Base-by-base conservation (phyloP, 2,888 invertebrate species). In the Mongoloraphidia duomilia region DNA sequence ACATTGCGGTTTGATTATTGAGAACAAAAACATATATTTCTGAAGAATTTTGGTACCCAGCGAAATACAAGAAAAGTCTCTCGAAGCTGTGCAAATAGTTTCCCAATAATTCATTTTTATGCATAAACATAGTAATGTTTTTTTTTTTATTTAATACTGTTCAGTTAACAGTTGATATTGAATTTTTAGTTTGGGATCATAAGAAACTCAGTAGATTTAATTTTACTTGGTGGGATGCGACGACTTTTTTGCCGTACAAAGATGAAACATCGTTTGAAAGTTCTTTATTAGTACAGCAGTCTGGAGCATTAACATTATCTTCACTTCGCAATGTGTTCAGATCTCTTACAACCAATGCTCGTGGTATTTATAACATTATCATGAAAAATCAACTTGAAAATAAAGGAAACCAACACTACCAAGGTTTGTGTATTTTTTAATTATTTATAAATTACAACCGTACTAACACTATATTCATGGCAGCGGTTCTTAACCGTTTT, bases 201-300 rank as follows among this genome's bases (percentile, higher is more conserved):
- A 77, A 79, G 6, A 89, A 87, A 61, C 68, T 87, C 33, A 84
- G 86, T 58, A 80, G 84, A 59, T 91, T 84, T 58, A 90, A 88
- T 61, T 95, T 91, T 68, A 78, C 85, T 3, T 94, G 92, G 90
- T 87, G 85, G 77, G 91, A 95, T 63, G 81, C 81, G 3, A 91
- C 93, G 0, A 89, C 91, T 0, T 86, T 86, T 66, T 63, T 80
- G 52, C 82, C 88, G 0, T 96, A 96, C 62, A 69, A 71, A 0
- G 82, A 85, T 56, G 95, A 95, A 68, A 89, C 87, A 0, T 82
- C 84, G 0, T 89, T 79, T 58, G 89, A 93, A 65, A 86, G 83
- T 62, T 90, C 89, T 0, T 68, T 92, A 54, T 72, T 92, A 69
- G 80, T 88, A 0, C 84, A 88, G 58, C 80, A 84, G 54, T 81